Evolutionary conservation across 2,888 invertebrate genomes (phyloP), one percentile per base, ranked within the genome.

Genomic region (Actias luna): DNA sequence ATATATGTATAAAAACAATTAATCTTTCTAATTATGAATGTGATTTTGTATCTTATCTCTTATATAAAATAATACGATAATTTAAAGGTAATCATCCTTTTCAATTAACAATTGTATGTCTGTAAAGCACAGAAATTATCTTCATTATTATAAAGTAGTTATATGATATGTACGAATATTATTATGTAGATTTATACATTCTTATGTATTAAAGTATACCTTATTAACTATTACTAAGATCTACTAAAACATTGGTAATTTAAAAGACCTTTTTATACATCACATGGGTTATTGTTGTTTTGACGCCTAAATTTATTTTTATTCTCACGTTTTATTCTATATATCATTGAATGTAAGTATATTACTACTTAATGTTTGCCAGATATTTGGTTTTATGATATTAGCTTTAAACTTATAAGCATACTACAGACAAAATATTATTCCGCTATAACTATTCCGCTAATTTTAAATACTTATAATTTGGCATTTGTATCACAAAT

Each of bases 31-130:
- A 29, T 18, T 29, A 55, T 8, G 55, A 55, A 55, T 29, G 29
- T 55, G 55, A 29, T 29, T 55, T 55, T 16, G 22, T 52, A 52
- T 12, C 27, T 52, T 29, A 55, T 55, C 55, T 55, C 0, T 55
- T 29, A 29, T 29, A 27, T 55, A 29, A n/a, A n/a, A 16, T 55
- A 55, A 29, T 29, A 55, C 27, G 55, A 55, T 55, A 29, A 55
- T 55, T 14, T 29, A 55, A 55, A 55, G 29, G 55, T n/a, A 55
- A 55, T 55, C 16, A 55, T 55, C 55, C 27, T 29, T 16, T 29
- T 29, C 5, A 55, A 55, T 55, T 29, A 55, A 29, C 29, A 55
- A 29, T 29, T 29, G 22, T 55, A n/a, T 29, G 55, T 55, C 55
- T 55, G 16, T 29, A 55, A 55, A 8, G 29, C 29, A 55, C 5